A percentile compares a stretch with the other conserved stretches of the same genome.
phyloP scores from a whole-genome alignment of 2,113 vertebrate species.

The Microtus montanus region DNA sequence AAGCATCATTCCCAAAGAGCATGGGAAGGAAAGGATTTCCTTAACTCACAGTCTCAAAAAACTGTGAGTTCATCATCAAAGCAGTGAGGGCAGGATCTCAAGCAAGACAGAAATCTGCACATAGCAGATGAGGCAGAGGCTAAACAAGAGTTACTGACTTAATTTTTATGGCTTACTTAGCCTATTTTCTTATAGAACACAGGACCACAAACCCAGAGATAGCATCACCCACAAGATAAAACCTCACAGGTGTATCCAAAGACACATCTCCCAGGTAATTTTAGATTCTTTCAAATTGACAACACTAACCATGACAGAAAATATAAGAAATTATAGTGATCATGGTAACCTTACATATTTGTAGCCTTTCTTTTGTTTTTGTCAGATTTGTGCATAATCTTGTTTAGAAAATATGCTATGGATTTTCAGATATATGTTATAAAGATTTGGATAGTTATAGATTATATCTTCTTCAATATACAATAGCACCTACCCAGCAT shows the following conservation, averaged over 20 bases:
- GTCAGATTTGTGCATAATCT: not conserved
- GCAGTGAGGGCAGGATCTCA: not conserved
- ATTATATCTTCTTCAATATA: not conserved
- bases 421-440: not conserved
- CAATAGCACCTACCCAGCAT: not conserved
- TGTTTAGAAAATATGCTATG: not conserved
- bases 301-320: too few species aligned
- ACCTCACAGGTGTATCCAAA: not conserved
- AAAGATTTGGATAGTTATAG: rapidly evolving
- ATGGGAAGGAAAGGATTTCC: not conserved
- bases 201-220: not conserved
- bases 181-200: not conserved
- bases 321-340: not conserved
- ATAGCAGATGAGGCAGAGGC: not conserved
- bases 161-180: not conserved
- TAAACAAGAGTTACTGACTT: not conserved
- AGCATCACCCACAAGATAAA: not conserved
- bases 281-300: not conserved
- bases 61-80: not conserved
- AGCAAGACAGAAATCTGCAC: not conserved
- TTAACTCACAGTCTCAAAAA: not conserved
- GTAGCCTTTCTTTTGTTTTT: not conserved
- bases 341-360: too few species aligned
- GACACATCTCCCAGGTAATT: not conserved
- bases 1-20: not conserved